phyloP scores from a whole-genome alignment of 2,797 vertebrate genomes.

The Xyrichtys novacula region DNA sequence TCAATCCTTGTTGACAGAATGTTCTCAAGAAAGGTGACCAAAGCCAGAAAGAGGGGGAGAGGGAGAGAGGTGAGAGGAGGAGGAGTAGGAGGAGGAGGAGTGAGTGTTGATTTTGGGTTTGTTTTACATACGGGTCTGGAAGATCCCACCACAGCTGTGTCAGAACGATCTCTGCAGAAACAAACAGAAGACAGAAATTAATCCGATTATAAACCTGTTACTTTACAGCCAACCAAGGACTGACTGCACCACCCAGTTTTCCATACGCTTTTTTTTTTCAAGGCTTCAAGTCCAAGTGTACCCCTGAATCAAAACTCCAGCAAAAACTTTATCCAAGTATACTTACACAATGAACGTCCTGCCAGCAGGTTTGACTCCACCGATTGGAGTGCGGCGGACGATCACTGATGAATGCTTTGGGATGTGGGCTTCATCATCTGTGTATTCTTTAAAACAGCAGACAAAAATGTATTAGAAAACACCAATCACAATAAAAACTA shows the following conservation, averaged over 20 bases:
- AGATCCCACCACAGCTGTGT: slow-evolving; percentile 95
- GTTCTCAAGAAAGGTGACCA: slow-evolving; percentile 75
- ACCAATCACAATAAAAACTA: not conserved
- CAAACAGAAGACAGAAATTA: slow-evolving; percentile 32
- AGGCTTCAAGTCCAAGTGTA: not conserved
- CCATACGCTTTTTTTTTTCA: not conserved
- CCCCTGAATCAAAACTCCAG: not conserved
- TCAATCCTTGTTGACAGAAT: slow-evolving; percentile 74
- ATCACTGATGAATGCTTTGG: slow-evolving; percentile 97
- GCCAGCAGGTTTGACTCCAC: slow-evolving; percentile 96
- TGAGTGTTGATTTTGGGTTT: slow-evolving; percentile 79
- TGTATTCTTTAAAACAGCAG: slow-evolving; percentile 87
- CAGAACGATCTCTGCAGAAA: slow-evolving; percentile 96
- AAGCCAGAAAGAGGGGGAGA: slow-evolving; percentile 72
- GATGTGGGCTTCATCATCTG: slow-evolving; percentile 93
- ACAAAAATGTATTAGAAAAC: not conserved
- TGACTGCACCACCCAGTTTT: not conserved
- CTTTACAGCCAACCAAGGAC: not conserved
- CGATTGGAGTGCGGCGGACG: slow-evolving; percentile 95
- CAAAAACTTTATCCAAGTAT: not conserved
- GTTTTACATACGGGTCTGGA: slow-evolving; percentile 99
- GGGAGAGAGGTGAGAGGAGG: slow-evolving; percentile 66
- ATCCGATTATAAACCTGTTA: not conserved
- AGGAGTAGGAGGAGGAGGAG: slow-evolving; percentile 60
- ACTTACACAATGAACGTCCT: slow-evolving; percentile 98